Percentiles rank a stretch among this genome's conserved stretches.
Evolutionary conservation across 2,113 vertebrate species (phyloP).

Genomic region (Stigmatopora nigra): DNA sequence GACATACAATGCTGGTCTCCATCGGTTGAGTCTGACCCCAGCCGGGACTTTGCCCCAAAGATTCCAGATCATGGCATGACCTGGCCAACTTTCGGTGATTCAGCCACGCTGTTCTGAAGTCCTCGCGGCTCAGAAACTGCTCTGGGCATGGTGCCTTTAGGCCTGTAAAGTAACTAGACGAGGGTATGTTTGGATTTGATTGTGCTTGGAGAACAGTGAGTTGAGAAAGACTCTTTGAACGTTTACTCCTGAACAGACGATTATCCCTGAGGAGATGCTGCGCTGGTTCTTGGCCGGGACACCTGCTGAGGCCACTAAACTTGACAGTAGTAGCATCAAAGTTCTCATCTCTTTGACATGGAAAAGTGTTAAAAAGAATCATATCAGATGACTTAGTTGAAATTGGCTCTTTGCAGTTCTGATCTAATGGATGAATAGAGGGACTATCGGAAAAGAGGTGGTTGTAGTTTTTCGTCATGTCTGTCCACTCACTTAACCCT

Average conservation of each 20-base stretch:
- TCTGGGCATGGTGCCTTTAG: slow-evolving; percentile 87
- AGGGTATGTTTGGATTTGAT: slow-evolving; percentile 61
- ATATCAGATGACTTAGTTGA: slow-evolving; percentile 70
- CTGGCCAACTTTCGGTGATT: slow-evolving; percentile 91
- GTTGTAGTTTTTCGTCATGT: slow-evolving; percentile 56
- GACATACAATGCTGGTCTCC: slow-evolving; percentile 89
- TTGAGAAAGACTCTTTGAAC: slow-evolving; percentile 92
- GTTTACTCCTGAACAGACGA: slow-evolving; percentile 89
- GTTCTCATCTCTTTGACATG: slow-evolving; percentile 47
- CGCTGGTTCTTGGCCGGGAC: slow-evolving; percentile 49
- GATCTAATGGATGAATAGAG: slow-evolving; percentile 62
- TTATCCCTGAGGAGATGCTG: slow-evolving; percentile 74
- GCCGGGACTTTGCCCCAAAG: slow-evolving; percentile 88
- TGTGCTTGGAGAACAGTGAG: slow-evolving; percentile 86
- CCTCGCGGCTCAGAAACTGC: slow-evolving; percentile 92
- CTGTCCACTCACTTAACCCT: slow-evolving; percentile 78
- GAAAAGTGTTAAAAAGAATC: slow-evolving; percentile 74
- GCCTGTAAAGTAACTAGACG: slow-evolving; percentile 76
- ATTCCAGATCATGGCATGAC: slow-evolving; percentile 90
- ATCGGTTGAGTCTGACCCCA: slow-evolving; percentile 97
- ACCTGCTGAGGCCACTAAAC: slow-evolving; percentile 68
- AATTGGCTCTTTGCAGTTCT: slow-evolving; percentile 50
- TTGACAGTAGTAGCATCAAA: slow-evolving; percentile 31
- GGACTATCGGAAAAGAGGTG: slow-evolving; percentile 83
- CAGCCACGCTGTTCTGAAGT: slow-evolving; percentile 91